Base-by-base conservation (phyloP, 35 echinoderm and acorn worm species). In the Ptychodera flava region DNA sequence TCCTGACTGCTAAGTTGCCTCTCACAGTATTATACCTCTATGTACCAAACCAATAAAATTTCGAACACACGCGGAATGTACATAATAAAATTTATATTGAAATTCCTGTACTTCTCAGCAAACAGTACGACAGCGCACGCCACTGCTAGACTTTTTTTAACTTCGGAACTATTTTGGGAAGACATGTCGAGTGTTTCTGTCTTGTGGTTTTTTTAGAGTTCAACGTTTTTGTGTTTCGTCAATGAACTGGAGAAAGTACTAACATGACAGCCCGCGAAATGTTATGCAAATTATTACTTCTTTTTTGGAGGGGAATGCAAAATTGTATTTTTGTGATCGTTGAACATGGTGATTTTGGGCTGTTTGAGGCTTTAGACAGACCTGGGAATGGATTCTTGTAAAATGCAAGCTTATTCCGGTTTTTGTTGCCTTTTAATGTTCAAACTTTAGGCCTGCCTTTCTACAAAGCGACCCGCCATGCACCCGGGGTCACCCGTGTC, bases 81-180 rank as follows among this genome's bases (percentile, higher is more conserved):
- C 45, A 64, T 64, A 64, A 64, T 64, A 64, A 64, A 64, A 64
- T 64, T 64, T 64, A 64, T 64, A 64, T 64, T 64, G 45, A 64
- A 64, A 64, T 64, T 64, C 45, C 45, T 64, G 6, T 64, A 64
- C 6, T 64, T 22, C 6, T 22, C 6, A 22, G 45, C 22, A 64
- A 22, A 64, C 45, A 12, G 45, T 64, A 64, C 6, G 45, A 12
- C 45, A 12, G 45, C 45, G 6, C 6, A 64, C 6, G 22, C 22
- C 45, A 12, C 22, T 22, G 45, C 45, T 12, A 6, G 45, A 12
- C 6, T 64, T 64, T 64, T 22, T 22, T 64, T 64, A 64, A 12
- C 22, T 64, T 64, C 22, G 45, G 45, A 64, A 6, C 45, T 64
- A 22, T 64, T 64, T 64, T 64, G 45, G 45, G 45, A 64, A 64